A percentile compares a stretch with the other conserved stretches of the same genome.
These are phyloP conservation scores for Calosoma granatense DNA, from an alignment of 1,140 invertebrate species.

Conservation along the genomic window DNA sequence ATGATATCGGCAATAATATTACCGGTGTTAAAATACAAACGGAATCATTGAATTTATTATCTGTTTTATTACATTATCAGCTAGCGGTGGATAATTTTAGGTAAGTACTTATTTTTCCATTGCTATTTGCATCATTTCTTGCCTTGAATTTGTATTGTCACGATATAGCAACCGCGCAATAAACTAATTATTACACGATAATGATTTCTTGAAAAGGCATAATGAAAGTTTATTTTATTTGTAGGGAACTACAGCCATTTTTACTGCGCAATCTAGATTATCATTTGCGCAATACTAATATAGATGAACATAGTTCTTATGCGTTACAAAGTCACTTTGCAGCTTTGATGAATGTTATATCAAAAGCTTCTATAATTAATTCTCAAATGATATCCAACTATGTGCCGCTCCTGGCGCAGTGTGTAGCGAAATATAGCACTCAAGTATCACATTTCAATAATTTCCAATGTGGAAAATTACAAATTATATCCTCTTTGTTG, in stretches of 20 bases:
- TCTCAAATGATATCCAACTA: constrained; percentile 14
- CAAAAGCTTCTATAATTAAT: constrained; percentile 16
- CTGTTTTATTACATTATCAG: constrained; percentile 35
- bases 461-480: constrained; percentile 31
- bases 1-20: constrained; percentile 36
- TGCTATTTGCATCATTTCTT: no score
- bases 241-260: constrained; percentile 31
- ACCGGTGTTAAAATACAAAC: constrained; percentile 46
- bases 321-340: constrained; percentile 39
- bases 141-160: no score
- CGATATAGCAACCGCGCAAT: no score
- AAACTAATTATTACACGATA: no score
- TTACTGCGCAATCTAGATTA: constrained; percentile 38
- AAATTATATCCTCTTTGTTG: constrained; percentile 28
- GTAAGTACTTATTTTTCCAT: constrained; percentile 16
- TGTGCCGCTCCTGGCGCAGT: constrained; percentile 15
- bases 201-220: no score
- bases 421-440: constrained; percentile 27
- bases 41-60: constrained; percentile 42
- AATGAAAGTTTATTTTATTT: no score
- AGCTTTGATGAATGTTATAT: constrained; percentile 33
- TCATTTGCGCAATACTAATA: constrained; percentile 41
- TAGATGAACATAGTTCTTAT: constrained; percentile 33
- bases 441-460: constrained; percentile 26
- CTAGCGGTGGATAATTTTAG: constrained; percentile 32